Evolutionary conservation across 2,797 vertebrate species (phyloP).

Genomic region (Anabas testudineus): DNA sequence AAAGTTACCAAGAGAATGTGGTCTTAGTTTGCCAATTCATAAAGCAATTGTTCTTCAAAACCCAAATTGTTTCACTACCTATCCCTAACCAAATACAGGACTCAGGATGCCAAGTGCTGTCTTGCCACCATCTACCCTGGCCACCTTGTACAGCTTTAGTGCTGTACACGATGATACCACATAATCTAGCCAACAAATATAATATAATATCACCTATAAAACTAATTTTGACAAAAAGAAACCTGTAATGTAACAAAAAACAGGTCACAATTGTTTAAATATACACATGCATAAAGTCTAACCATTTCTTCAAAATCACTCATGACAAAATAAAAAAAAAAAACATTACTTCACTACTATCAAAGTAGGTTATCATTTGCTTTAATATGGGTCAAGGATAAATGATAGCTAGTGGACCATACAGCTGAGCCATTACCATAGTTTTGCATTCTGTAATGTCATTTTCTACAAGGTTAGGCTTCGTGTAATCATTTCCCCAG

Average conservation of each 20-base stretch:
- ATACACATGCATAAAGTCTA: conserved; percentile 2
- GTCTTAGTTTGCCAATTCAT: too few relatives aligned
- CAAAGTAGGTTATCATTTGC: conserved; percentile 32
- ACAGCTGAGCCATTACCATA: conserved; percentile 63
- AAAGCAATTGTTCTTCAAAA: neutral
- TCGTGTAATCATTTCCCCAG: conserved; percentile 72
- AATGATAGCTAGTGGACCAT: conserved; percentile 62
- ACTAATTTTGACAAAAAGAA: neutral
- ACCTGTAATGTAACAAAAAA: neutral
- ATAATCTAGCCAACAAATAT: neutral
- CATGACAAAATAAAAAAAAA: too few relatives aligned
- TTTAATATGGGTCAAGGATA: conserved; percentile 33
- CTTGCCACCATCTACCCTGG: too few relatives aligned
- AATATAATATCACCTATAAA: neutral
- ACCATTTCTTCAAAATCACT: neutral
- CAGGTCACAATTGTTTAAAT: too few relatives aligned
- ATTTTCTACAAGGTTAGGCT: conserved; percentile 81
- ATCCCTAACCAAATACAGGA: too few relatives aligned
- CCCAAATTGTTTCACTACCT: too few relatives aligned
- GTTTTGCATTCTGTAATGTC: conserved; percentile 74
- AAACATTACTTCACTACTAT: conserved; percentile 10
- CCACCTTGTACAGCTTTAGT: neutral
- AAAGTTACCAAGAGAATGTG: too few relatives aligned
- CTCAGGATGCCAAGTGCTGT: neutral
- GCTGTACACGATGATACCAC: neutral